Percentiles rank a stretch among this genome's conserved stretches.
Evolutionary conservation across 2,797 vertebrate species (phyloP).

Genomic region (Darevskia mixta): DNA sequence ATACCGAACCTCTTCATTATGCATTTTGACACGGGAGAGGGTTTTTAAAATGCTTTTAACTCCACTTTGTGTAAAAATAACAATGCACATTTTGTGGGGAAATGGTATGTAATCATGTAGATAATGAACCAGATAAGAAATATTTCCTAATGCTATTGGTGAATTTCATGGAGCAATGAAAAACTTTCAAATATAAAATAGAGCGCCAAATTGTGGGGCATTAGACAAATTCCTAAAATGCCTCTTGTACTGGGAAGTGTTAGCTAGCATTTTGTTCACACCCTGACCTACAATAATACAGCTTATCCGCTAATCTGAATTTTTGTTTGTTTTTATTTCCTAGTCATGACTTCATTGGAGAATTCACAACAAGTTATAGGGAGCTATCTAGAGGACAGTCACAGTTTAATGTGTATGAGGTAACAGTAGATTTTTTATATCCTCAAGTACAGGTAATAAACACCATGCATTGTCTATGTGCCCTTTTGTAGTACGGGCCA

Average conservation of each 20-base stretch:
- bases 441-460: constrained; percentile 24
- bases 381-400: constrained; percentile 95
- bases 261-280: background rate
- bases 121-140: background rate
- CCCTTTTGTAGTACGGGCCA: background rate
- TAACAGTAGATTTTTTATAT: constrained; percentile 64
- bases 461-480: background rate
- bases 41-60: background rate
- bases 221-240: background rate
- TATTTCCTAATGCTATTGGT: background rate
- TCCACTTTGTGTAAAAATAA: background rate
- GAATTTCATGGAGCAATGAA: background rate
- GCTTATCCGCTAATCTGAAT: constrained; percentile 41
- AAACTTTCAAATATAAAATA: background rate
- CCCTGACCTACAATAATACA: background rate
- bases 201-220: background rate
- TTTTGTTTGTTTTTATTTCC: constrained; percentile 37
- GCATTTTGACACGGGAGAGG: background rate
- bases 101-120: background rate
- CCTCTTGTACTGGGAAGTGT: background rate
- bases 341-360: constrained; percentile 97
- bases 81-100: background rate
- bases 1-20: background rate
- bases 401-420: constrained; percentile 98
- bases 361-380: constrained; percentile 98